A percentile compares a stretch with the other conserved stretches of the same genome.
These are phyloP conservation scores for Omphaloscelis lunosa DNA, from an alignment of 2,888 invertebrate genomes.

Conservation along the genomic window DNA sequence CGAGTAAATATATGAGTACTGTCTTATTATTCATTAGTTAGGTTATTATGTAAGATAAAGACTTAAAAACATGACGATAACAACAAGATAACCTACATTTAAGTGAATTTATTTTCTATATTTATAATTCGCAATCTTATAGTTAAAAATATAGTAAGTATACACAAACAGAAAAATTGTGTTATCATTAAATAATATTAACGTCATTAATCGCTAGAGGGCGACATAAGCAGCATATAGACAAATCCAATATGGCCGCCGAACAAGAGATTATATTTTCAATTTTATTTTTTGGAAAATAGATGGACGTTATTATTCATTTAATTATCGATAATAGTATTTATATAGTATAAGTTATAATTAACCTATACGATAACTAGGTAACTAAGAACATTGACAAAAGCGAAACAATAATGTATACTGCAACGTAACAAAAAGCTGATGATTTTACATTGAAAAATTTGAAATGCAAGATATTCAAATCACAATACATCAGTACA, in stretches of 20 bases:
- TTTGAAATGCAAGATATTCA: constrained; percentile 10
- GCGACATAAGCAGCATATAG: constrained; percentile 69
- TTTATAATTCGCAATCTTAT: constrained; percentile 29
- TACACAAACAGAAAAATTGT: constrained; percentile 32
- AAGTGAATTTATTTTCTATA: constrained; percentile 42
- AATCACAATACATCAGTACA: constrained; percentile 6
- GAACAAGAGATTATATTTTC: constrained; percentile 18
- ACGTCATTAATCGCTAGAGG: constrained; percentile 71
- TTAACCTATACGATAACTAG: constrained; percentile 1
- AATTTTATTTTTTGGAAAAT: background rate
- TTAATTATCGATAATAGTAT: background rate
- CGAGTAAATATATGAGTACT: constrained; percentile 5
- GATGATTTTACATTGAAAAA: background rate
- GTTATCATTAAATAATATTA: constrained; percentile 41
- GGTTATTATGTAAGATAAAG: constrained; percentile 58
- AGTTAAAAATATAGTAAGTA: constrained; percentile 29
- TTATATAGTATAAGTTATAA: background rate
- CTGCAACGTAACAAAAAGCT: constrained; percentile 42
- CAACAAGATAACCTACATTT: constrained; percentile 70
- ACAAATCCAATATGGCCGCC: constrained; percentile 84
- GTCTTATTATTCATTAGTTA: constrained; percentile 40
- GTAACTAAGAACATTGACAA: constrained; percentile 25
- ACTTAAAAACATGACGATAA: constrained; percentile 63
- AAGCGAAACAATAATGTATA: constrained; percentile 28
- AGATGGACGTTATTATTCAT: constrained; percentile 9